These are phyloP conservation scores for Eurytoma adleriae DNA, from an alignment of 2,888 invertebrate genomes.

Conservation along the genomic window DNA sequence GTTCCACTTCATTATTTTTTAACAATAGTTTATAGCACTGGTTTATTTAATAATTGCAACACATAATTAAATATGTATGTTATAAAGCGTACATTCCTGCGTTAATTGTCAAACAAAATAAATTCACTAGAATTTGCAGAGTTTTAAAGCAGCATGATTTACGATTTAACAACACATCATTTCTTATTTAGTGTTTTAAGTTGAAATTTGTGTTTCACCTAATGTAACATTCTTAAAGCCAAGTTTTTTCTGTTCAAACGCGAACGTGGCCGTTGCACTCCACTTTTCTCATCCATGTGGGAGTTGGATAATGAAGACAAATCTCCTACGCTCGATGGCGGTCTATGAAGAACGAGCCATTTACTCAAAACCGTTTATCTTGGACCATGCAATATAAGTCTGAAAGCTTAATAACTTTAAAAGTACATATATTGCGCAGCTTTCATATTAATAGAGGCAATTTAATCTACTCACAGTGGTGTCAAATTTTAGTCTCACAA, in stretches of 20 bases:
- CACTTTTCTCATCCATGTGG: conserved; percentile 30
- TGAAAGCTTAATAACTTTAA: conserved; percentile 32
- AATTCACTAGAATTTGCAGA: neutral
- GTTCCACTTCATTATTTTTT: neutral
- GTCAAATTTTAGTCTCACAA: too few species aligned
- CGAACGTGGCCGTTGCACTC: neutral
- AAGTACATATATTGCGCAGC: conserved; percentile 31
- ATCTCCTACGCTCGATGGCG: conserved; percentile 46
- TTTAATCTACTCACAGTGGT: conserved; percentile 1
- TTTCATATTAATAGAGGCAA: conserved; percentile 9
- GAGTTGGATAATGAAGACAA: conserved; percentile 51
- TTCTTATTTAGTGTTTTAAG: conserved; percentile 27
- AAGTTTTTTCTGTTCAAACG: neutral
- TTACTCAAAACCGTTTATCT: conserved; percentile 52
- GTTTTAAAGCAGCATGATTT: neutral
- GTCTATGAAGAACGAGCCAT: conserved; percentile 50
- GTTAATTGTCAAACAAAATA: neutral
- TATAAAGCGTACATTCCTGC: too few species aligned
- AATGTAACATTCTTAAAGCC: conserved; percentile 37
- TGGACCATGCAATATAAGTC: conserved; percentile 33
- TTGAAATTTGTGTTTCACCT: conserved; percentile 30
- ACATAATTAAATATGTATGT: too few species aligned
- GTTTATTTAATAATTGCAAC: too few species aligned
- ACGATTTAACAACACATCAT: neutral
- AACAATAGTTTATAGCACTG: neutral